Evolutionary conservation across 2,113 vertebrate species (phyloP).

Genomic region (Pagrus major): DNA sequence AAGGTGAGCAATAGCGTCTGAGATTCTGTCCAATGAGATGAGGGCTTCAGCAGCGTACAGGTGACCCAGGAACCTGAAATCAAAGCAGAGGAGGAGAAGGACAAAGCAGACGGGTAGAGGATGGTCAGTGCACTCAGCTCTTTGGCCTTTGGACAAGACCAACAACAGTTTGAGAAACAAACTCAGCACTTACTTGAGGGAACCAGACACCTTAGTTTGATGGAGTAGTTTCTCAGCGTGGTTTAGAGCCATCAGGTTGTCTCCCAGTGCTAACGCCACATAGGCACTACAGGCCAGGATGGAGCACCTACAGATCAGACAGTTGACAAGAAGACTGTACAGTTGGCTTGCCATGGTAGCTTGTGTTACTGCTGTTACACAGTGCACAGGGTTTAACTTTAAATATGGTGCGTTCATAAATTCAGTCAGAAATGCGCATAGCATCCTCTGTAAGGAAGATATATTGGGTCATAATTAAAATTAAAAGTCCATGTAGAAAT

Average conservation of each 20-base stretch:
- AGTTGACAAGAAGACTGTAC: background rate
- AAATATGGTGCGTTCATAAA: no score
- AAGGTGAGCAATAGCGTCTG: conserved; percentile 96
- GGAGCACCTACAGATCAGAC: conserved; percentile 88
- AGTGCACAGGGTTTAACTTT: no score
- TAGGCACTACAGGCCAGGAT: conserved; percentile 97
- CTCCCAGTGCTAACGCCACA: conserved; percentile 94
- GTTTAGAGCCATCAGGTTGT: conserved; percentile 96
- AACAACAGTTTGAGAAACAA: background rate
- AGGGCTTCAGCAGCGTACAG: conserved; percentile 98
- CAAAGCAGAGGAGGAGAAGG: conserved; percentile 12
- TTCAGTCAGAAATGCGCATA: no score
- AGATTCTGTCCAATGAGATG: conserved; percentile 98
- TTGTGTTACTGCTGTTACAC: no score
- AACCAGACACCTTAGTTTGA: conserved; percentile 95
- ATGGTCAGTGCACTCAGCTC: background rate
- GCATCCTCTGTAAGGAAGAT: no score
- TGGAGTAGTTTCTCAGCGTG: conserved; percentile 97
- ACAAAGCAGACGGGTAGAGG: background rate
- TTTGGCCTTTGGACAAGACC: no score
- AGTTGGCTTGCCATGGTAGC: no score
- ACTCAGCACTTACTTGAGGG: conserved; percentile 90
- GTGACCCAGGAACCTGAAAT: conserved; percentile 94
- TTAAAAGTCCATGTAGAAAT: no score
- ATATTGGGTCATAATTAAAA: no score